Percentiles rank a stretch among this genome's conserved stretches.
These are phyloP conservation scores for Oedothorax gibbosus DNA, from an alignment of 1,140 invertebrate genomes.

Conservation along the genomic window DNA sequence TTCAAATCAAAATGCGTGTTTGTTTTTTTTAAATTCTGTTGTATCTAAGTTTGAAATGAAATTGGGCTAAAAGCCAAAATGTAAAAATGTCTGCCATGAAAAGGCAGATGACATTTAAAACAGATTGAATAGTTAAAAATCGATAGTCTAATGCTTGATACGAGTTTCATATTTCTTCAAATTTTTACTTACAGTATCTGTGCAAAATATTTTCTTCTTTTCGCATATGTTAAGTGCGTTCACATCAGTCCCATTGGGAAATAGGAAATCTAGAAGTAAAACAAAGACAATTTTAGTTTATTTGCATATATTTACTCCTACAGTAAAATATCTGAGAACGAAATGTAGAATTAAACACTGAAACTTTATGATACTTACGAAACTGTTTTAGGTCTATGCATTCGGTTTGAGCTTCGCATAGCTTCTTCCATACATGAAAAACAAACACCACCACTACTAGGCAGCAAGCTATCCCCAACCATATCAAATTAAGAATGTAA, in stretches of 20 bases:
- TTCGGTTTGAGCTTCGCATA: constrained; percentile 77
- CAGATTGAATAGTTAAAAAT: no score
- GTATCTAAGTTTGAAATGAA: no score
- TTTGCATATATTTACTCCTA: not conserved
- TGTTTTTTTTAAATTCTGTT: no score
- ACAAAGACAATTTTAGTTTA: not conserved
- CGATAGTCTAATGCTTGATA: no score
- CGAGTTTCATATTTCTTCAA: no score
- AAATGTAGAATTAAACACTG: not conserved
- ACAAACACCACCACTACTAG: constrained; percentile 84
- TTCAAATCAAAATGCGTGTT: no score
- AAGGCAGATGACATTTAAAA: no score
- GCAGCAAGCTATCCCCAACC: constrained; percentile 85
- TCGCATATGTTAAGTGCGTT: constrained; percentile 88
- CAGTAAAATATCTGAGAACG: not conserved
- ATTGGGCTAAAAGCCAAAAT: no score
- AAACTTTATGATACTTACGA: constrained; percentile 67
- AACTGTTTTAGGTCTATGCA: constrained; percentile 92
- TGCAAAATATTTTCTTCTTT: constrained; percentile 88
- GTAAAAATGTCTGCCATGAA: no score
- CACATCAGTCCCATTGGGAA: constrained; percentile 79
- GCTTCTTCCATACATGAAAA: constrained; percentile 86
- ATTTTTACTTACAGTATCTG: constrained; percentile 77
- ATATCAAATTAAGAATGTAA: constrained; percentile 68
- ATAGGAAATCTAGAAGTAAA: constrained; percentile 71